These are phyloP conservation scores for Xestoiulus laeticollis DNA, from an alignment of 2,888 invertebrate species.

Conservation along the genomic window DNA sequence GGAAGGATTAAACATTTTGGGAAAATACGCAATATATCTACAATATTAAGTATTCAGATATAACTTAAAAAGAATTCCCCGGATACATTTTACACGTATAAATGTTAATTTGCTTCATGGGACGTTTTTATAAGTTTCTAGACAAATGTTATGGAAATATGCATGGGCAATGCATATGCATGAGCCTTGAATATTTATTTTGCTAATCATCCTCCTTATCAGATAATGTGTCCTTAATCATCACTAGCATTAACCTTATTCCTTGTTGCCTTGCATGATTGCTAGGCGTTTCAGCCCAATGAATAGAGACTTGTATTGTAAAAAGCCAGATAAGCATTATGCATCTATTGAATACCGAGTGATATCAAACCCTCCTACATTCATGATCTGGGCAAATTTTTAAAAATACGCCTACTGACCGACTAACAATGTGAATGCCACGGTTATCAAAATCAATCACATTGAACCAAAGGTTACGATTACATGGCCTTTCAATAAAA, in stretches of 20 bases:
- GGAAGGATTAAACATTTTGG: background rate
- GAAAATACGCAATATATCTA: background rate
- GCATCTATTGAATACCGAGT: background rate
- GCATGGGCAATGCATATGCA: background rate
- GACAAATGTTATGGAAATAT: background rate
- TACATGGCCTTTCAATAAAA: background rate
- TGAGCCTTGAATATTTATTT: constrained; percentile 30
- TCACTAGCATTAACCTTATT: constrained; percentile 17
- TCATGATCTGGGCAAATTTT: background rate
- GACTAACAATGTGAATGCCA: background rate
- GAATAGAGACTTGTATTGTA: background rate
- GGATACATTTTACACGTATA: background rate
- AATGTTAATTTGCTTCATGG: background rate
- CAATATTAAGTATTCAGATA: background rate
- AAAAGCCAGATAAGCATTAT: background rate
- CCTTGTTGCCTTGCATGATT: background rate
- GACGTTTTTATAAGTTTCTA: background rate
- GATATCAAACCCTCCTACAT: background rate
- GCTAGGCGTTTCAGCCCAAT: background rate
- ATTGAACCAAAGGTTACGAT: background rate
- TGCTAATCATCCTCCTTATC: background rate
- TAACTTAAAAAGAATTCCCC: background rate
- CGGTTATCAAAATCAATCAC: background rate
- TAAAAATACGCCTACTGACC: background rate
- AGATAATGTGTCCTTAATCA: background rate